Percentiles rank a stretch among this genome's conserved stretches.
Conservation (phyloP, 2,888 invertebrate genomes). For the Xanthia togata region DNA sequence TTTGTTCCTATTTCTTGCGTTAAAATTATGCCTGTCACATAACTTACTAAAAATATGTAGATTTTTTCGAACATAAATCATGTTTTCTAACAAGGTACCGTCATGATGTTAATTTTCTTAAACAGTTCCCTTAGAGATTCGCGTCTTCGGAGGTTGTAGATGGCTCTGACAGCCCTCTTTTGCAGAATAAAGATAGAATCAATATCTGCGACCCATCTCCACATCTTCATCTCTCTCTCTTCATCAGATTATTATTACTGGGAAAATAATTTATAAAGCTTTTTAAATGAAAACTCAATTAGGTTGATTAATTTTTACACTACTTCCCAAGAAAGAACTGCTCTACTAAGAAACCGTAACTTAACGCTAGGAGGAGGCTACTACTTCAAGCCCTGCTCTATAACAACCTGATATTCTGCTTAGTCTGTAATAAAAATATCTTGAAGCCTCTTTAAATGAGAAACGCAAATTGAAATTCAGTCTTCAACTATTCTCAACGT, state of each 20-base stretch:
- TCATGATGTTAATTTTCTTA: no score
- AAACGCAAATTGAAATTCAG: constrained; percentile 43
- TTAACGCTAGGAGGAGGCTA: background rate
- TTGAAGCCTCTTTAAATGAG: constrained; percentile 6
- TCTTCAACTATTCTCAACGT: constrained; percentile 51
- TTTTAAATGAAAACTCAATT: background rate
- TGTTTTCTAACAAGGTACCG: no score
- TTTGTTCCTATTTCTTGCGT: no score
- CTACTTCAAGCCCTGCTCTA: background rate
- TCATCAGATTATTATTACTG: background rate
- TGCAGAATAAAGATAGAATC: no score
- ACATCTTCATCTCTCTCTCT: no score
- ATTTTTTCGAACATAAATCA: no score
- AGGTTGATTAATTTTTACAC: background rate
- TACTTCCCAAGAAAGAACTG: background rate
- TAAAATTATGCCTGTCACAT: no score
- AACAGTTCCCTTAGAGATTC: no score
- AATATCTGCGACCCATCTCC: no score
- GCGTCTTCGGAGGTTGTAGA: no score
- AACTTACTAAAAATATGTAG: no score
- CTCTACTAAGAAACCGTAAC: background rate
- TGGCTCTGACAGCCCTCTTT: no score
- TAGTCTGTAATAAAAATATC: background rate
- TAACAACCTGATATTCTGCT: background rate
- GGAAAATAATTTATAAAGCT: background rate